These are phyloP conservation scores for Seriola aureovittata DNA, from an alignment of 2,113 vertebrate species.

Conservation along the genomic window DNA sequence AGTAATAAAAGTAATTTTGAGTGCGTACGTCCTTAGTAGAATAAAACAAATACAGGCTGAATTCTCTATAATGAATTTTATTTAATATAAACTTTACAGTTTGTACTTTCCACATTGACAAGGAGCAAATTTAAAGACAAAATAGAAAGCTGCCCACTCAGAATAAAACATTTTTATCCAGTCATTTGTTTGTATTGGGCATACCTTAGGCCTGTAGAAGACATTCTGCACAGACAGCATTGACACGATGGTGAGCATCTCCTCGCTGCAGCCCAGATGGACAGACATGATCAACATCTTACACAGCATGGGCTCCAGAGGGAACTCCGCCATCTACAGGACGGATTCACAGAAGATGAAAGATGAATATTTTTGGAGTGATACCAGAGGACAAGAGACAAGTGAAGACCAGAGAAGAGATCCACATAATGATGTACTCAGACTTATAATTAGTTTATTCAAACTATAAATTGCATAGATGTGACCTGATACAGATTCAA, in stretches of 20 bases:
- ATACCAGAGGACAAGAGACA: background rate
- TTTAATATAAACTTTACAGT: too few relatives aligned
- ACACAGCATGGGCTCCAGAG: slow-evolving; percentile 97
- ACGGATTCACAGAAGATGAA: rapidly evolving
- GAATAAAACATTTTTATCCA: too few relatives aligned
- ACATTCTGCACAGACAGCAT: slow-evolving; percentile 99
- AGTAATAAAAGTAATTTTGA: too few relatives aligned
- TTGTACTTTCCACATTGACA: too few relatives aligned
- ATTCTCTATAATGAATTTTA: too few relatives aligned
- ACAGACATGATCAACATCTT: slow-evolving; percentile 99
- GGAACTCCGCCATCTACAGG: slow-evolving; percentile 96
- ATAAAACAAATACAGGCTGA: too few relatives aligned
- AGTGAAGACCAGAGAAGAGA: background rate
- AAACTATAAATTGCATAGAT: background rate
- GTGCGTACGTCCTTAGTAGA: too few relatives aligned
- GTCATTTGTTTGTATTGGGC: background rate
- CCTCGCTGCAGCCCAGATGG: slow-evolving; percentile 96
- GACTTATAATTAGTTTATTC: background rate
- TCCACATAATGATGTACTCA: background rate
- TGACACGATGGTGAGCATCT: slow-evolving; percentile 98
- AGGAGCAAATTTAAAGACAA: too few relatives aligned
- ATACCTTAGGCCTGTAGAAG: slow-evolving; percentile 97
- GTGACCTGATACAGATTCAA: background rate
- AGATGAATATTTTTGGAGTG: background rate
- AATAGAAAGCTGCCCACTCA: too few relatives aligned